Base-by-base conservation (phyloP, 1,140 invertebrate species). In the Brachionus rubens region DNA sequence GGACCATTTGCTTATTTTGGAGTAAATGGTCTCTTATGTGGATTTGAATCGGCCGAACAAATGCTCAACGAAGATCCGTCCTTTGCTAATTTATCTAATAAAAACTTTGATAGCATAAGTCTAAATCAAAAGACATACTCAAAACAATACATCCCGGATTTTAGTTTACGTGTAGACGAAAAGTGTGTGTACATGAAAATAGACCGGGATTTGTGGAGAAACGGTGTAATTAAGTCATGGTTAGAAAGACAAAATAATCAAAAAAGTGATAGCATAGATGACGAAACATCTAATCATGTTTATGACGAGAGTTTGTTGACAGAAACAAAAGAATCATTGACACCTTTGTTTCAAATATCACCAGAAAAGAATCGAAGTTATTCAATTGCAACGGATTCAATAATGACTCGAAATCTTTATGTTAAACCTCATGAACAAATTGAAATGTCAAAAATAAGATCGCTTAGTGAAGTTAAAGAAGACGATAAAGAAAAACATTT, bases 1-100 rank as follows among this genome's bases (percentile, higher is more conserved):
- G 75, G 75, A n/a, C 62, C 59, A 28, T 77, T 77, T 43, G 46
- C 76, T 12, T 77, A 72, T 48, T 77, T 77, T 16, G 76, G 76
- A 41, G 48, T 77, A 33, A 41, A 47, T 33, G 67, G 65, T 36
- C n/a, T 77, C 10, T 28, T 75, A 30, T 75, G 72, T 46, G 48
- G 48, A 1, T 50, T 33, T 28, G 48, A 75, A 43, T 16, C 12
- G 40, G 6, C 33, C 19, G 48, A 75, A 10, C 33, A 75, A 33
- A 28, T 54, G 33, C 16, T 75, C 12, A 30, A 33, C 1, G 33
- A 75, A 12, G 26, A 70, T 30, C 26, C 54, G 30, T 26, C 40
- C 7, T 67, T 46, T 26, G 5, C 12, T n/a, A 46, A 46, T 14
- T 67, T 67, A 12, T 9, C 28, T 33, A 36, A 59, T 10, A 19